Base-by-base conservation (phyloP, 2,888 invertebrate species). In the Apomyelois bistriatella region DNA sequence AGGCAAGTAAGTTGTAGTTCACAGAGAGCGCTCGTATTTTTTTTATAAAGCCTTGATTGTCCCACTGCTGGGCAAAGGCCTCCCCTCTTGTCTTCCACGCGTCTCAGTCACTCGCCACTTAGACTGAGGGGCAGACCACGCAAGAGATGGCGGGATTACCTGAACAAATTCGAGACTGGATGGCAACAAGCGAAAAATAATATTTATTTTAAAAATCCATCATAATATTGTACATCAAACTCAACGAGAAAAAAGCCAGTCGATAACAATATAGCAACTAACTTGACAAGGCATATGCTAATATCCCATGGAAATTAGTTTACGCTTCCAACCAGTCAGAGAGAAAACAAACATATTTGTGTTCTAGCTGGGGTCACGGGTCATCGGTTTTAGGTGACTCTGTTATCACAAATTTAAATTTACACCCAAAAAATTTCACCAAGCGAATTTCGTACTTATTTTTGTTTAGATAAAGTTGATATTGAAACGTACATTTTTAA, bases 261-360 rank as follows among this genome's bases (percentile, higher is more conserved):
- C 15, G 6, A 46, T n/a, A 52, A 52, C 42, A 43, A 52, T 52
- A 52, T 35, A 16, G 22, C 1, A 37, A 52, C 28, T 3, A 43
- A 46, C 43, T 43, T 52, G 51, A 52, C 52, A 52, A 37, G 32
- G 17, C 16, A 37, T 52, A 52, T 52, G 52, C 52, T 35, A 52
- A 52, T 52, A 22, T 22, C 12, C 49, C 28, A 52, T 52, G 43
- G 52, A 52, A 52, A 52, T 52, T 36, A 43, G 52, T 52, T 52
- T 52, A 43, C 38, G 32, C 32, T n/a, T n/a, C n/a, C 32, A 32
- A 52, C 42, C 22, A 22, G 43, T 43, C 28, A 36, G 7, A 52
- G 43, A 43, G 22, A 43, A 52, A 52, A 51, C 51, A 42, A 43
- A 52, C 52, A 46, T 51, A 43, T 52, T 46, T 37, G 35, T 52